Conservation (phyloP, 1,140 invertebrate species). For the Cotesia typhae region DNA sequence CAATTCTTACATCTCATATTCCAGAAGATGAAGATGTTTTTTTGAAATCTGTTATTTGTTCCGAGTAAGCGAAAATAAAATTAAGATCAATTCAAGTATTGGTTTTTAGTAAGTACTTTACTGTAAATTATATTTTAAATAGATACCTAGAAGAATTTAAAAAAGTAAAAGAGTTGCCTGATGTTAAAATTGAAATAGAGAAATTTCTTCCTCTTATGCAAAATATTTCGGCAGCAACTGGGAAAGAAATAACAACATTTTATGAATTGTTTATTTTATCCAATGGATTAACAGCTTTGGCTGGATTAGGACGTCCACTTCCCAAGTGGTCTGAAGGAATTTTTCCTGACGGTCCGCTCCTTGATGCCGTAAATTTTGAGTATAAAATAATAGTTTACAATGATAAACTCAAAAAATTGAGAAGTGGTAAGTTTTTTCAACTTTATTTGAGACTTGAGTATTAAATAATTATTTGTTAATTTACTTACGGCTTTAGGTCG, state of each 20-base stretch:
- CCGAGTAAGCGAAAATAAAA: constrained; percentile 29
- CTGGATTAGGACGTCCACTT: constrained; percentile 42
- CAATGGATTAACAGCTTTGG: constrained; percentile 45
- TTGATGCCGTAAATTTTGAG: constrained; percentile 47
- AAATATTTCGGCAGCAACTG: constrained; percentile 43
- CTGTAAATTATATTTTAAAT: neutral
- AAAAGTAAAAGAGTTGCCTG: constrained; percentile 6
- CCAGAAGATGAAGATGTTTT: constrained; percentile 45
- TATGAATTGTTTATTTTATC: constrained; percentile 44
- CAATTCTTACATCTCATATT: constrained; percentile 49
- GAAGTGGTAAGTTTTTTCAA: constrained; percentile 53
- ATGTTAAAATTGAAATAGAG: constrained; percentile 25
- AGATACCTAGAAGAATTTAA: constrained; percentile 41
- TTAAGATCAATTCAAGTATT: no score
- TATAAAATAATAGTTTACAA: constrained; percentile 60
- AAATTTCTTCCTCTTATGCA: constrained; percentile 34
- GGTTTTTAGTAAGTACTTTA: no score
- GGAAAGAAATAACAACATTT: constrained; percentile 41
- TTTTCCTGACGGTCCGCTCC: constrained; percentile 42
- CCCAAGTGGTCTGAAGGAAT: constrained; percentile 49
- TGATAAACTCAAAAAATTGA: constrained; percentile 56
- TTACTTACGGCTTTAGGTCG: constrained; percentile 51
- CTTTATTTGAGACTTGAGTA: neutral
- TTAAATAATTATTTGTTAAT: neutral
- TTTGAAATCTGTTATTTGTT: constrained; percentile 33